Evolutionary conservation across 2,888 invertebrate genomes (phyloP).

Genomic region (Apamea anceps): DNA sequence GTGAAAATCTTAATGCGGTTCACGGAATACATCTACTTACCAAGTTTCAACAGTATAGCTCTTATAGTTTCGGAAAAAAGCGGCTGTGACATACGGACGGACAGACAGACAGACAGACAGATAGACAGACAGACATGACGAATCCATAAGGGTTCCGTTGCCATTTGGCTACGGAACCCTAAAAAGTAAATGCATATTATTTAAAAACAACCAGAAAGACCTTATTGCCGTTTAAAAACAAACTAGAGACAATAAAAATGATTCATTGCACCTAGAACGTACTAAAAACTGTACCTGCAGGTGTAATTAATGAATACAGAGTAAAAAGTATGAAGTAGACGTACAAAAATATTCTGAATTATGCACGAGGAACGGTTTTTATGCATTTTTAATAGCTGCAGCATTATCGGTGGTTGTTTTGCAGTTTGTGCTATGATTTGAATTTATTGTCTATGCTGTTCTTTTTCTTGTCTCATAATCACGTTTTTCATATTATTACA

Average conservation of each 20-base stretch:
- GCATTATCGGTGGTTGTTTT: slow-evolving; percentile 28
- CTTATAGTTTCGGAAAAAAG: too few species aligned
- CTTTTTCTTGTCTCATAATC: background rate
- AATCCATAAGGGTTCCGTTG: too few species aligned
- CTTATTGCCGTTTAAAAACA: slow-evolving; percentile 44
- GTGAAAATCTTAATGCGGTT: too few species aligned
- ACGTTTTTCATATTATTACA: background rate
- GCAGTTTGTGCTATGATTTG: slow-evolving; percentile 4
- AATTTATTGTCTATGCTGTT: slow-evolving; percentile 5
- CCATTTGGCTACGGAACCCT: too few species aligned
- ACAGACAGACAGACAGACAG: too few species aligned
- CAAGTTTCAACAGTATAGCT: too few species aligned
- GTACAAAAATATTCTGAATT: slow-evolving; percentile 66
- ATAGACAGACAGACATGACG: too few species aligned
- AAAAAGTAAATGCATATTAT: slow-evolving; percentile 27
- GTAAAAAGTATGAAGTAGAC: slow-evolving; percentile 56
- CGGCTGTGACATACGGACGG: too few species aligned
- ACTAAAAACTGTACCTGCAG: slow-evolving; percentile 42
- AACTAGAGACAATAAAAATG: slow-evolving; percentile 67
- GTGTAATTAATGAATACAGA: slow-evolving; percentile 60
- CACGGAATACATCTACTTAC: too few species aligned
- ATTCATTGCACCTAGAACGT: slow-evolving; percentile 65
- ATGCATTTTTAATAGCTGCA: slow-evolving; percentile 38
- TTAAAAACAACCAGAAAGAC: slow-evolving; percentile 26
- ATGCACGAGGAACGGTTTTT: slow-evolving; percentile 64